Conservation (phyloP, 2,113 vertebrate genomes). For the Urocitellus parryii region DNA sequence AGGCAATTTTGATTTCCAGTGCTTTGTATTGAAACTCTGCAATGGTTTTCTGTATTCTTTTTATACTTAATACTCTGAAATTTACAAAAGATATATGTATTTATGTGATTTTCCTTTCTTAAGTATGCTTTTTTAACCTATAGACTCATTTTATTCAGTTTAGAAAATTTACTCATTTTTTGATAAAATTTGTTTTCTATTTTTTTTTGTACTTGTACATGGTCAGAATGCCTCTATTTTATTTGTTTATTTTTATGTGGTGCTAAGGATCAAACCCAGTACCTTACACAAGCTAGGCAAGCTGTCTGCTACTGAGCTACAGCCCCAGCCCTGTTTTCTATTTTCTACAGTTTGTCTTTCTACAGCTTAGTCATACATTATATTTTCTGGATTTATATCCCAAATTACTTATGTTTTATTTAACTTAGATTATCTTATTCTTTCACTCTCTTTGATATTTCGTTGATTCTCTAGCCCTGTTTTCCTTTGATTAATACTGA, state of each 20-base stretch:
- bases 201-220: background rate
- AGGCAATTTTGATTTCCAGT: background rate
- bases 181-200: background rate
- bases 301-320: too few species aligned
- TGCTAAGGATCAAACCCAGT: too few species aligned
- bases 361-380: background rate
- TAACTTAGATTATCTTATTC: background rate
- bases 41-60: background rate
- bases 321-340: background rate
- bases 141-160: background rate
- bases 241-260: too few species aligned
- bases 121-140: background rate
- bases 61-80: slow-evolving; percentile 3
- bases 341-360: slow-evolving; percentile 38
- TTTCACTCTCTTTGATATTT: background rate
- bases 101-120: background rate
- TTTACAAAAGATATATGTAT: background rate
- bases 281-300: too few species aligned
- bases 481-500: background rate
- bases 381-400: background rate
- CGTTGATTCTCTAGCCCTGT: background rate
- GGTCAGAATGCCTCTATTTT: too few species aligned
- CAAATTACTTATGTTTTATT: background rate
- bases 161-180: background rate
- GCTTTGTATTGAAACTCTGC: background rate